Evolutionary conservation across 2,797 vertebrate species (phyloP).

Genomic region (Gadopsis bispinosus): DNA sequence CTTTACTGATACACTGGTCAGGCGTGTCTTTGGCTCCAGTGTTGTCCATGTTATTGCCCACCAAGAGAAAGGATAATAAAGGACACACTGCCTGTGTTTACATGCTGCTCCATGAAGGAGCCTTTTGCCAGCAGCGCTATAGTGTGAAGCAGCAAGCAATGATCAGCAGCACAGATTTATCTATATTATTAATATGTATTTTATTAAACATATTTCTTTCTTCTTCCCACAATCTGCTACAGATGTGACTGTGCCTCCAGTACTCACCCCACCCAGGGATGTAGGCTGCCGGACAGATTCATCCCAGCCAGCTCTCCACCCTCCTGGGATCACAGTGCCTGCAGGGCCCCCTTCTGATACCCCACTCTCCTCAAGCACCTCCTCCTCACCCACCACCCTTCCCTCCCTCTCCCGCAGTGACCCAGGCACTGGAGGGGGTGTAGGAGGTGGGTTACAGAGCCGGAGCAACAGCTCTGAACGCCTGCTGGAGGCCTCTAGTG

Average conservation of each 20-base stretch:
- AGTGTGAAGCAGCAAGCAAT: slow-evolving; percentile 19
- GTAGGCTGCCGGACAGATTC: slow-evolving; percentile 86
- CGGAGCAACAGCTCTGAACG: slow-evolving; percentile 92
- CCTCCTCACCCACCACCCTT: slow-evolving; percentile 84
- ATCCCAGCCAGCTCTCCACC: slow-evolving; percentile 85
- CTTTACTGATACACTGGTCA: slow-evolving; percentile 77
- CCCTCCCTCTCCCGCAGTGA: slow-evolving; percentile 87
- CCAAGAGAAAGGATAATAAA: slow-evolving; percentile 68
- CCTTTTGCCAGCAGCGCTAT: slow-evolving; percentile 30
- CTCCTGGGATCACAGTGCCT: slow-evolving; percentile 78
- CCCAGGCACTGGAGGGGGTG: slow-evolving; percentile 78
- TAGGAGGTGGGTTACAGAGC: slow-evolving; percentile 85
- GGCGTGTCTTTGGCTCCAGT: slow-evolving; percentile 73
- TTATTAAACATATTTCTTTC: slow-evolving; percentile 23
- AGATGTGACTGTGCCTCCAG: slow-evolving; percentile 82
- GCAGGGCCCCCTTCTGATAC: slow-evolving; percentile 81
- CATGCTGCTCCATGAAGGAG: slow-evolving; percentile 56
- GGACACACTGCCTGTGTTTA: slow-evolving; percentile 62
- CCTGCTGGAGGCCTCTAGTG: slow-evolving; percentile 87
- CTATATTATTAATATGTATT: slow-evolving; percentile 15
- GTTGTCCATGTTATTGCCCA: slow-evolving; percentile 72
- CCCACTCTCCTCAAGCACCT: slow-evolving; percentile 80
- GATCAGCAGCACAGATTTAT: slow-evolving; percentile 24
- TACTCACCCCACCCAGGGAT: slow-evolving; percentile 79
- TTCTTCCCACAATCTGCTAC: slow-evolving; percentile 52